Evolutionary conservation across 2,113 vertebrate genomes (phyloP), one percentile per base, ranked within the genome.

Genomic region (Lophotis ruficrista): DNA sequence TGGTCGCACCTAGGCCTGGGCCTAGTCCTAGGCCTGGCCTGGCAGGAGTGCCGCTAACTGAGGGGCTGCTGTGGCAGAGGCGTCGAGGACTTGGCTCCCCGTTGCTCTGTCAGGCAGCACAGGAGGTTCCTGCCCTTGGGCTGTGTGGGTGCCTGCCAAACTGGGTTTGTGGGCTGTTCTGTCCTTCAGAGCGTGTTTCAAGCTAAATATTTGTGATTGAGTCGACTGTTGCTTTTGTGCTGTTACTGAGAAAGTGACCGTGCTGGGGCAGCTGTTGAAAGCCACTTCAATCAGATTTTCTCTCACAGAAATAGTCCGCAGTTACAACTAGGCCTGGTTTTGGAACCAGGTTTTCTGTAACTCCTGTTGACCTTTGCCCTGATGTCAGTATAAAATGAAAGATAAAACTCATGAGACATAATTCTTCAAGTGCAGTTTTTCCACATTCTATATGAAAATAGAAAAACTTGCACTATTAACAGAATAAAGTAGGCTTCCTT

Each of bases 241-340:
- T 43, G 1, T 21, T 45, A 4, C 10, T 1, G 18, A 28, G 61
- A 13, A 25, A 15, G 6, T 5, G 61, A 3, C 56, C 14, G 2
- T 13, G 22, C 12, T 35, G 33, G 53, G 22, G 37, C 12, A 12
- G 0, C 14, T 10, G 28, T 7, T 14, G 10, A 47, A n/a, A 82
- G 65, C 7, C 4, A 0, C 15, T 41, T 16, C 7, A 37, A 28
- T 31, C 10, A 0, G 10, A 2, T 19, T 8, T 47, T 38, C 45
- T n/a, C 4, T 3, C 5, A 6, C 14, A 47, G 24, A 20, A 84
- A 21, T 4, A 54, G 7, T 1, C 1, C 0, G 1, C n/a, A 6
- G 4, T 75, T 51, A 48, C 12, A 53, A 0, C 37, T 5, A 4
- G 33, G 28, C 5, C 23, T 54, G 21, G 1, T 56, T 17, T 27